Evolutionary conservation across 2,888 invertebrate genomes (phyloP), one percentile per base, ranked within the genome.

Genomic region (Hirtodrosophila confusa): DNA sequence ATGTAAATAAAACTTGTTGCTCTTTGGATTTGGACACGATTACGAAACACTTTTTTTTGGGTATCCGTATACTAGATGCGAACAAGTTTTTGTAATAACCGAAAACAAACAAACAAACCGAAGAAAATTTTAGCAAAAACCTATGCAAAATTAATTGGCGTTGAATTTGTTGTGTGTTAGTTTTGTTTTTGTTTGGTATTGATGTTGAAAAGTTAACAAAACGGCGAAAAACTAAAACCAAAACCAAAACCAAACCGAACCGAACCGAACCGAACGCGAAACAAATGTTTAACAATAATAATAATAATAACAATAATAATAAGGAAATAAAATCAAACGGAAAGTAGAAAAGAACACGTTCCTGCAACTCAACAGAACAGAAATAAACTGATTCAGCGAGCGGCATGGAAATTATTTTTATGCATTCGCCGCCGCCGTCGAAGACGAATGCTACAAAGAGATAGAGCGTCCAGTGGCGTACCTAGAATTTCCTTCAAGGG

Each of bases 301-400:
- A 86, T 65, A 66, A 69, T 78, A 88, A 88, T 75, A 76, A 89
- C 82, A 88, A 86, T 83, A 89, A 91, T 90, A 90, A 88, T 88
- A 91, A 90, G 89, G 89, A 85, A 89, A 88, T 88, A 86, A 90
- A 90, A 91, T 85, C 88, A 85, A 91, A 90, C 90, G 86, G 90
- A 91, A 90, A 90, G 90, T 88, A 90, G 89, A 91, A 91, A 90
- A 84, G 73, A 91, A 88, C 84, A 89, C 88, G 90, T 89, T 90
- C 90, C 89, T 90, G 90, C 90, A 90, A 90, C 90, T 88, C 82
- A 91, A 91, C 88, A 89, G 90, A 90, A 90, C 90, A 87, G 90
- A 90, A 90, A 91, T 91, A 90, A 90, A 90, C 91, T 90, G 88
- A 91, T 86, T 78, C 70, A 60, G 49, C 56, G 77, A 86, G 74